phyloP scores from a whole-genome alignment of 2,888 invertebrate genomes.

The Dolichopus griseipennis region DNA sequence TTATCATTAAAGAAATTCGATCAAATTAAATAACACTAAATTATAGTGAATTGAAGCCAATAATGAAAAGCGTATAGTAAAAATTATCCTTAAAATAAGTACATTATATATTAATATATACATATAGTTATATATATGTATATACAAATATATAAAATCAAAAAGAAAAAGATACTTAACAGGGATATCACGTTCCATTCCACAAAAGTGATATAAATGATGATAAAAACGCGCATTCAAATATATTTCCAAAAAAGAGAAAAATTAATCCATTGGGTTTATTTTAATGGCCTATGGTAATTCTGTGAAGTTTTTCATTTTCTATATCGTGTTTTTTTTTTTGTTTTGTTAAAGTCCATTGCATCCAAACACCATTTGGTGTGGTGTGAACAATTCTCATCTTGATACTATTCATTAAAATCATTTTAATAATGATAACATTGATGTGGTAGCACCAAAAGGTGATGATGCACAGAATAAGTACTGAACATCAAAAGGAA shows the following conservation, averaged over 20 bases:
- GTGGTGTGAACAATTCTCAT: not conserved
- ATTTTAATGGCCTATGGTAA: slow-evolving; percentile 10
- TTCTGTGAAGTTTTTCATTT: not conserved
- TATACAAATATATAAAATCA: too few species aligned
- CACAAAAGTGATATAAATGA: slow-evolving; percentile 11
- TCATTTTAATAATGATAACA: not conserved
- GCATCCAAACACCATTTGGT: not conserved
- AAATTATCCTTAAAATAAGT: too few species aligned
- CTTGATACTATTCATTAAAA: not conserved
- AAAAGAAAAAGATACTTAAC: slow-evolving; percentile 10
- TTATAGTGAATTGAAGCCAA: too few species aligned
- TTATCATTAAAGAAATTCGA: too few species aligned
- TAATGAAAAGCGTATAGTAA: too few species aligned
- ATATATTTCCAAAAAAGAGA: slow-evolving; percentile 1
- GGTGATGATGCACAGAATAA: too few species aligned
- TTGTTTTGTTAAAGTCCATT: not conserved
- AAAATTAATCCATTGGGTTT: slow-evolving; percentile 15
- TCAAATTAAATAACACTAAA: too few species aligned
- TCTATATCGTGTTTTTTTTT: not conserved
- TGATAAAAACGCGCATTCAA: slow-evolving; percentile 12
- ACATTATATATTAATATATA: too few species aligned
- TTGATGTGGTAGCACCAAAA: not conserved
- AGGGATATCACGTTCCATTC: slow-evolving; percentile 15
- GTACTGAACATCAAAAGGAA: too few species aligned
- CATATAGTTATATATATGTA: too few species aligned